Evolutionary conservation across 2,888 invertebrate genomes (phyloP), one percentile per base, ranked within the genome.

Genomic region (Cybosia mesomella): DNA sequence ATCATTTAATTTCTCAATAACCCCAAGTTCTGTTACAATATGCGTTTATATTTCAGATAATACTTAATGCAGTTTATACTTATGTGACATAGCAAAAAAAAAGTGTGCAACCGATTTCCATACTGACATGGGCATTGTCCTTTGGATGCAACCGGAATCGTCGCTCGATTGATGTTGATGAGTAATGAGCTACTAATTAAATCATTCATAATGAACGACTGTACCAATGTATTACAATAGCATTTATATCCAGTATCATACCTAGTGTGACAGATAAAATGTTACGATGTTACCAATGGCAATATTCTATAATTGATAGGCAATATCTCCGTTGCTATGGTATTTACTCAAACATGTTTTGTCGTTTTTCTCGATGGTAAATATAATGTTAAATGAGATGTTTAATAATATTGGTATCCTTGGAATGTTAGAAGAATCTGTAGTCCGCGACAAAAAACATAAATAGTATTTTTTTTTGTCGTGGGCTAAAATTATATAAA

Each of bases 351-450:
- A 49, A 8, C 49, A 49, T n/a, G n/a, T 49, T 49, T 49, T n/a
- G 49, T 49, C 55, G 55, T 77, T 49, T 49, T 49, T n/a, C 49
- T n/a, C 49, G n/a, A 49, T 49, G 49, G 49, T 49, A 49, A n/a
- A 49, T 43, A n/a, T 49, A n/a, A 49, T 49, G n/a, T n/a, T 49
- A 49, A n/a, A 49, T 43, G 49, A 49, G 1, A 49, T 49, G 8
- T 49, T 49, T 49, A 8, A n/a, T 49, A 49, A 49, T n/a, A 49
- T 49, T 49, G 49, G n/a, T 49, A 8, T n/a, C 9, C 49, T 9
- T 9, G 49, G 49, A 4, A 49, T 43, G 18, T 43, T 43, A 18
- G 43, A 7, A 18, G 18, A 43, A 18, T 49, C 49, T n/a, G n/a
- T 49, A 49, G n/a, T 49, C n/a, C n/a, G n/a, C n/a, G n/a, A n/a